Evolutionary conservation across 2,113 vertebrate species (phyloP).

Genomic region (Cyprinodon variegatus): DNA sequence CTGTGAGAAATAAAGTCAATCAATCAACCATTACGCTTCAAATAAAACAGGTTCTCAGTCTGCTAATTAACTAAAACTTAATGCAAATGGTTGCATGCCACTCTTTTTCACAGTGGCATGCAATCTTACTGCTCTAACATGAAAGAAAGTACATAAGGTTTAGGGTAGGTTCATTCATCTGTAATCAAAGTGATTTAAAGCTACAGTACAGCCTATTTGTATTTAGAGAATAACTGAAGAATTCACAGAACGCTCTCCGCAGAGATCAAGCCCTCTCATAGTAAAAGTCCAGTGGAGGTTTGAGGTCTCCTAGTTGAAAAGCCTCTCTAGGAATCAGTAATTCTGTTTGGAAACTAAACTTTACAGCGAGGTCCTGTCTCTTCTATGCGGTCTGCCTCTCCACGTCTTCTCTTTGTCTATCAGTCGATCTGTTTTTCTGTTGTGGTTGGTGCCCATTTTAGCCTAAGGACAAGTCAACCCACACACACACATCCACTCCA

Average conservation of each 20-base stretch:
- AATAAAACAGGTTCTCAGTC: too few relatives aligned
- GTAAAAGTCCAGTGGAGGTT: conserved; percentile 16
- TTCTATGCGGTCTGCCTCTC: conserved; percentile 55
- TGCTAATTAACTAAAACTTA: neutral
- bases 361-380: conserved; percentile 61
- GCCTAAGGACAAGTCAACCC: conserved; percentile 67
- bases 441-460: conserved; percentile 73
- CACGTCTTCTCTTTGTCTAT: conserved; percentile 67
- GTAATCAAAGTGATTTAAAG: neutral
- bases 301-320: conserved; percentile 13
- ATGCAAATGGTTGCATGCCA: neutral
- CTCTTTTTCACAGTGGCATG: neutral
- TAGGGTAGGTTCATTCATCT: neutral
- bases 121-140: neutral
- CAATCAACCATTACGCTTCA: too few relatives aligned
- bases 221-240: neutral
- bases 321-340: conserved; percentile 23
- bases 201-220: neutral
- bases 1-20: too few relatives aligned
- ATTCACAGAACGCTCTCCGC: neutral
- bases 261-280: neutral
- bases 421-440: conserved; percentile 76
- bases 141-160: neutral
- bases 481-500: conserved; percentile 37
- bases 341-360: conserved; percentile 58